These are phyloP conservation scores for Malurus leucopterus DNA, from an alignment of 2,797 vertebrate species.

Conservation along the genomic window DNA sequence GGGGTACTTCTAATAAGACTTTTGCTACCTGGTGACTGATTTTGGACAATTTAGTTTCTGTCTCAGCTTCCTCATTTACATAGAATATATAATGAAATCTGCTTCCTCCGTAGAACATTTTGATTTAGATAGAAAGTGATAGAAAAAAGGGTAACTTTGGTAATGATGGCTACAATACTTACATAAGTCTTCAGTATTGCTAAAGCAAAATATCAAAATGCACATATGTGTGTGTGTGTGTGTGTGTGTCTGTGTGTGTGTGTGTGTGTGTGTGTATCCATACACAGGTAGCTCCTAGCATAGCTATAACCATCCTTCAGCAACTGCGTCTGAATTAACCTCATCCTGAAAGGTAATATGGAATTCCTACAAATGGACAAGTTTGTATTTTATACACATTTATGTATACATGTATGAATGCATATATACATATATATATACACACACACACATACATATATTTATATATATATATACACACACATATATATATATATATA, in stretches of 20 bases:
- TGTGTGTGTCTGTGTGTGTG: not conserved
- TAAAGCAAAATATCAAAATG: not conserved
- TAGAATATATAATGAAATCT: not conserved
- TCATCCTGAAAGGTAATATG: not conserved
- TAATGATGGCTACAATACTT: not conserved
- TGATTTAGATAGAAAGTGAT: not conserved
- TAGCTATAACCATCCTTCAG: not conserved
- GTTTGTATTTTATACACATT: too few relatives aligned
- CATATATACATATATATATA: not conserved
- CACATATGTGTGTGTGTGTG: rapidly evolving
- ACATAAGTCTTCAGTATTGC: not conserved
- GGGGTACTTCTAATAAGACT: not conserved
- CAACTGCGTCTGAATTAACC: not conserved
- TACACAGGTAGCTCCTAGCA: not conserved
- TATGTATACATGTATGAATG: not conserved
- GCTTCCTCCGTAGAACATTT: not conserved
- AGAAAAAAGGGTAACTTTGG: not conserved
- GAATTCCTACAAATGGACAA: not conserved
- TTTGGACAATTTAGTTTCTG: not conserved
- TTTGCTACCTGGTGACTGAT: not conserved
- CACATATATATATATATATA: not conserved
- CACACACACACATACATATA: not conserved
- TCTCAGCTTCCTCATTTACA: not conserved
- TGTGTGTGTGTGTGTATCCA: not conserved
- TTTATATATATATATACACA: not conserved